Percentiles rank a stretch among this genome's conserved stretches.
These are phyloP conservation scores for Rhynchonycteris naso DNA, from an alignment of 2,797 vertebrate genomes.

Conservation along the genomic window DNA sequence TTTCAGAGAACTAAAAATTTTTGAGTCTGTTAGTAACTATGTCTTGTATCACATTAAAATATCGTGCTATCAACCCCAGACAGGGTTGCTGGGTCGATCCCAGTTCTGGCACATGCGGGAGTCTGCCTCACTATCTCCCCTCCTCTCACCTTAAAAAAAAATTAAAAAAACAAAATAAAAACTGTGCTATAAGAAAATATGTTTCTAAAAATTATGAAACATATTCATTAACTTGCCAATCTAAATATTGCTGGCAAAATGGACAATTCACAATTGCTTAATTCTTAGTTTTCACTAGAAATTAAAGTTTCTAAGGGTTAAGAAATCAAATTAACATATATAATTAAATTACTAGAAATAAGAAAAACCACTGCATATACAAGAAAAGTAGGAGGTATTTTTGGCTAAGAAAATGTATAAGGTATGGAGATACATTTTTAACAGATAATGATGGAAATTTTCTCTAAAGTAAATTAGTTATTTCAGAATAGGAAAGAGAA, in stretches of 20 bases:
- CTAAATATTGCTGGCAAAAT: not conserved
- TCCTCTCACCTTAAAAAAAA: too few species aligned
- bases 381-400: not conserved
- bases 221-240: not conserved
- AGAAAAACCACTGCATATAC: not conserved
- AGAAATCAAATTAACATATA: not conserved
- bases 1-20: not conserved
- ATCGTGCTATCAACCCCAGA: not conserved
- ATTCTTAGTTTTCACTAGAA: not conserved
- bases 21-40: not conserved
- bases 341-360: not conserved
- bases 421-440: not conserved
- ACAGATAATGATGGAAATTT: not conserved
- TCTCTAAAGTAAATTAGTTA: not conserved
- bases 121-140: too few species aligned
- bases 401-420: not conserved
- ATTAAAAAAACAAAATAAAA: not conserved
- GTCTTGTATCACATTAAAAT: not conserved
- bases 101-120: too few species aligned
- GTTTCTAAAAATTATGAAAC: not conserved
- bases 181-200: not conserved
- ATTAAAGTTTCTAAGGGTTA: not conserved
- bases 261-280: not conserved
- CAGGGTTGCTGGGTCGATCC: too few species aligned
- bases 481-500: not conserved